phyloP scores from a whole-genome alignment of 2,888 invertebrate genomes.

The Phaonia tiefii region DNA sequence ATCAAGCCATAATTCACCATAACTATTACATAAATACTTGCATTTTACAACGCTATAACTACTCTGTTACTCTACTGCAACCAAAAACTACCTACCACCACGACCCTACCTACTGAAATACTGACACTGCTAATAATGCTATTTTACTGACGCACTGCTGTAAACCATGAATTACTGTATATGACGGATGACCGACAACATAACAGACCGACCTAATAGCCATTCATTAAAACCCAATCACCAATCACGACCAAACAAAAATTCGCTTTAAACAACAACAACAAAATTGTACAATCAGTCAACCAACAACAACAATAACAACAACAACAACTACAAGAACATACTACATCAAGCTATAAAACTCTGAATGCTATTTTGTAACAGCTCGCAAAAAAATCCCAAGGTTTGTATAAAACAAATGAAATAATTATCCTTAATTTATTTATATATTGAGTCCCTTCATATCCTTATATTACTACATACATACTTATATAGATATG shows the following conservation, averaged over 20 bases:
- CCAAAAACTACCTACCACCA: constrained; percentile 18
- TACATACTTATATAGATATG: too few species aligned
- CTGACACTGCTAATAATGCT: constrained; percentile 32
- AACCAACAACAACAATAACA: constrained; percentile 44
- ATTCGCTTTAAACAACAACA: constrained; percentile 29
- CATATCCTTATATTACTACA: neutral
- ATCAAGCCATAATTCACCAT: constrained; percentile 6
- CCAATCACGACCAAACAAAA: constrained; percentile 5
- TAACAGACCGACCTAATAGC: constrained; percentile 6
- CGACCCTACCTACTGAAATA: neutral
- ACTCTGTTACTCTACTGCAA: constrained; percentile 46
- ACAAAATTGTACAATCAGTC: constrained; percentile 27
- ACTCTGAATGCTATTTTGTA: constrained; percentile 52
- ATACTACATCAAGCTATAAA: constrained; percentile 40
- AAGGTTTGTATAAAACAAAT: constrained; percentile 67
- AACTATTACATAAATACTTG: constrained; percentile 54
- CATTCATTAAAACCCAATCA: neutral
- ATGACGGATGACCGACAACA: neutral
- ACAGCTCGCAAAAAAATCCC: constrained; percentile 62
- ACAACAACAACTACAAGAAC: constrained; percentile 23
- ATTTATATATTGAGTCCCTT: neutral
- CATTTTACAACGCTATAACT: constrained; percentile 44
- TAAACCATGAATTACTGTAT: too few species aligned
- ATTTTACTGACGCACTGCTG: neutral
- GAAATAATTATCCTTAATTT: constrained; percentile 9